These are phyloP conservation scores for Tetramorium parvispinum DNA, from an alignment of 1,140 invertebrate genomes.

Conservation along the genomic window DNA sequence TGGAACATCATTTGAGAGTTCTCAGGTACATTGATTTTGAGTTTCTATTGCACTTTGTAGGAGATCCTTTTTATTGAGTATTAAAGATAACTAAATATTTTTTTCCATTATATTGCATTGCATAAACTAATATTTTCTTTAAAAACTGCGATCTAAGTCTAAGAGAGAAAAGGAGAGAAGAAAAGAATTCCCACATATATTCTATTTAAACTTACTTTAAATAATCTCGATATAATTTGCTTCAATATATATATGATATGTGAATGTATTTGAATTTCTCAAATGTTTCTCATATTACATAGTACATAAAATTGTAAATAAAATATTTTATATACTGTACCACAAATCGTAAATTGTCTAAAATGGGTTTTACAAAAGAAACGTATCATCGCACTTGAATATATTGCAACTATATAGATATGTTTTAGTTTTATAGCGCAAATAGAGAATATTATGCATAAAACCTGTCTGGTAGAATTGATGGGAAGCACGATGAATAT, in stretches of 20 bases:
- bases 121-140: background rate
- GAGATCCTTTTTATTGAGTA: conserved; percentile 45
- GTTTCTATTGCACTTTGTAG: background rate
- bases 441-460: conserved; percentile 70
- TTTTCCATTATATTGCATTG: background rate
- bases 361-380: background rate
- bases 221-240: too few relatives aligned
- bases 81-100: background rate
- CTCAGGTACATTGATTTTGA: conserved; percentile 51
- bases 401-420: too few relatives aligned
- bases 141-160: too few relatives aligned
- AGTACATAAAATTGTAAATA: too few relatives aligned
- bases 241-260: too few relatives aligned
- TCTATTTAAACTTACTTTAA: too few relatives aligned
- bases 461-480: conserved; percentile 73
- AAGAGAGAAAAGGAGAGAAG: too few relatives aligned
- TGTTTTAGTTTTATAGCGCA: conserved; percentile 72
- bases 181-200: too few relatives aligned
- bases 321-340: too few relatives aligned
- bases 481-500: conserved; percentile 76
- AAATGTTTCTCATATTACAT: too few relatives aligned
- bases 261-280: too few relatives aligned
- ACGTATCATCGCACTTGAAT: background rate
- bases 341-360: background rate
- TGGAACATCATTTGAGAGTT: conserved; percentile 62